These are phyloP conservation scores for Callaeas wilsoni DNA, from an alignment of 2,113 vertebrate species.

Conservation along the genomic window DNA sequence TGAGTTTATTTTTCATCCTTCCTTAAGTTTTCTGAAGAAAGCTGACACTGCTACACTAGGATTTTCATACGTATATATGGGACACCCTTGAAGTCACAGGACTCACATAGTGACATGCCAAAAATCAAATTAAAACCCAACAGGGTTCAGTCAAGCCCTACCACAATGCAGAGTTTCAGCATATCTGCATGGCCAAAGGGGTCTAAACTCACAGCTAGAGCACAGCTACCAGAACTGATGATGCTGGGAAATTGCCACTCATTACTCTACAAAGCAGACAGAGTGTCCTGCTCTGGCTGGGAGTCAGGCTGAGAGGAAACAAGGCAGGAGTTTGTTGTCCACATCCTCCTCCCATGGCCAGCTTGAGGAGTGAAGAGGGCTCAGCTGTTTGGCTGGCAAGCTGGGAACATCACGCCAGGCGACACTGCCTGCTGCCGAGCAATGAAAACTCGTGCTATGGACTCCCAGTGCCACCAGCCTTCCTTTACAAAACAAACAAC, in stretches of 20 bases:
- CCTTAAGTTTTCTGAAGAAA: not conserved
- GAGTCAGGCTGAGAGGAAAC: not conserved
- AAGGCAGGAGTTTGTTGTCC: not conserved
- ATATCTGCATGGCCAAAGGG: not conserved
- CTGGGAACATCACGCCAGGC: not conserved
- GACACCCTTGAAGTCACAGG: not conserved
- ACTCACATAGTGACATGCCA: not conserved
- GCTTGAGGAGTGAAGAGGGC: accelerated
- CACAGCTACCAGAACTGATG: not conserved
- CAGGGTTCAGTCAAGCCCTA: not conserved
- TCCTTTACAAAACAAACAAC: not conserved
- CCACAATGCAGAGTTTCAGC: not conserved
- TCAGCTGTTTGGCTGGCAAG: not conserved
- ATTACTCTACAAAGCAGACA: not conserved
- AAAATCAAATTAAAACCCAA: not conserved
- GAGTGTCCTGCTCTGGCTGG: not conserved
- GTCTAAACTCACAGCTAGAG: not conserved
- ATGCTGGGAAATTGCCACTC: not conserved
- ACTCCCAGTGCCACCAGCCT: not conserved
- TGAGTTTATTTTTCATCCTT: not conserved
- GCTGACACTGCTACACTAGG: not conserved
- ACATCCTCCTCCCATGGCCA: not conserved
- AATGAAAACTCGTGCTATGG: not conserved
- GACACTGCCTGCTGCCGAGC: accelerated
- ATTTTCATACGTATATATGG: accelerated